phyloP scores from a whole-genome alignment of 2,113 vertebrate species.

The Holacanthus passer region DNA sequence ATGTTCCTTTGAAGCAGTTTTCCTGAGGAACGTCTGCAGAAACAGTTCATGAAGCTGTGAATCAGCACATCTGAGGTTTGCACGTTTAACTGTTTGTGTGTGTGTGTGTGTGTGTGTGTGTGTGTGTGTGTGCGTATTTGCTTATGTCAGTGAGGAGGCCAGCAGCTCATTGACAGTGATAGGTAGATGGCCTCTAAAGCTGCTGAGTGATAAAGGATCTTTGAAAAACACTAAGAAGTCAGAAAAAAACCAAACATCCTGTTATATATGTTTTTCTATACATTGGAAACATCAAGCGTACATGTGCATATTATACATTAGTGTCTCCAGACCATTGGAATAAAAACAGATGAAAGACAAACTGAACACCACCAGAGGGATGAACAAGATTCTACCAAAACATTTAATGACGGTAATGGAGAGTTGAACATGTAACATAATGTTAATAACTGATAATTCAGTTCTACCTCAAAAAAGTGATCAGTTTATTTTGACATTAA shows the following conservation, averaged over 20 bases:
- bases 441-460: too few relatives aligned
- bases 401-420: too few relatives aligned
- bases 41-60: not conserved
- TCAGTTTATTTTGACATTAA: not conserved
- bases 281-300: too few relatives aligned
- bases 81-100: not conserved
- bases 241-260: too few relatives aligned
- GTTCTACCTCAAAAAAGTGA: too few relatives aligned
- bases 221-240: not conserved
- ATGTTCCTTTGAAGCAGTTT: not conserved
- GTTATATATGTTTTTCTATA: too few relatives aligned
- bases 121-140: slow-evolving; percentile 10
- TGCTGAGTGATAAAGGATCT: slow-evolving; percentile 25
- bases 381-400: not conserved
- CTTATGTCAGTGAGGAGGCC: not conserved
- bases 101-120: slow-evolving; percentile 8
- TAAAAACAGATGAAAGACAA: not conserved
- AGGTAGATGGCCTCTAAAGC: slow-evolving; percentile 29
- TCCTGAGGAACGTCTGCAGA: not conserved
- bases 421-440: too few relatives aligned
- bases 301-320: not conserved
- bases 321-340: not conserved
- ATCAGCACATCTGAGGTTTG: slow-evolving; percentile 3
- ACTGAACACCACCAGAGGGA: not conserved
- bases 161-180: slow-evolving; percentile 24